These are phyloP conservation scores for Salvelinus namaycush DNA, from an alignment of 2,113 vertebrate species.

Conservation along the genomic window DNA sequence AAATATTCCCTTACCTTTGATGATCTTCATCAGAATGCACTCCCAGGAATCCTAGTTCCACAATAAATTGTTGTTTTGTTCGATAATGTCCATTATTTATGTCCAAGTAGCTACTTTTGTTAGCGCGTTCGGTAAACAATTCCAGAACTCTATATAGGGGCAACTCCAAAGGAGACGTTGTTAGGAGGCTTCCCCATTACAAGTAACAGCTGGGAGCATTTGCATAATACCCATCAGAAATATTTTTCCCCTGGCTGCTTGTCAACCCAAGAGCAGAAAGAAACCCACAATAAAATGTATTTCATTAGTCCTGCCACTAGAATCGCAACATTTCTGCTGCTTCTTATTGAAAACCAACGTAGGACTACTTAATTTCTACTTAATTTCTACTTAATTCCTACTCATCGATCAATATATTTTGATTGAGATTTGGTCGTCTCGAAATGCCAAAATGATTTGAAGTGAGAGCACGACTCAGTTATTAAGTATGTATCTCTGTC, in stretches of 20 bases:
- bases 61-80: no score
- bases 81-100: no score
- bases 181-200: constrained; percentile 52
- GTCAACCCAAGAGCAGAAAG: constrained; percentile 45
- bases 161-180: constrained; percentile 19
- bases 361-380: no score
- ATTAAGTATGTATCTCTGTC: not conserved
- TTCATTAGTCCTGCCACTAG: constrained; percentile 35
- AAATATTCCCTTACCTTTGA: no score
- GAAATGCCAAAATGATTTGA: not conserved
- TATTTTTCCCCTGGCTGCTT: constrained; percentile 47
- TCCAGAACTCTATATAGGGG: no score
- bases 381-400: no score
- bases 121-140: no score
- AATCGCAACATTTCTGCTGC: not conserved
- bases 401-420: not conserved
- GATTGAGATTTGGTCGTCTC: no score
- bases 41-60: no score
- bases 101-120: no score
- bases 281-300: constrained; percentile 1
- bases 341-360: no score
- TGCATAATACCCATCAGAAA: constrained; percentile 62
- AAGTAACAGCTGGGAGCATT: constrained; percentile 62
- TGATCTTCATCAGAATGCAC: no score
- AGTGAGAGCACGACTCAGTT: not conserved